Conservation (phyloP, 2,797 vertebrate species). For the Phoxinus dragarum region DNA sequence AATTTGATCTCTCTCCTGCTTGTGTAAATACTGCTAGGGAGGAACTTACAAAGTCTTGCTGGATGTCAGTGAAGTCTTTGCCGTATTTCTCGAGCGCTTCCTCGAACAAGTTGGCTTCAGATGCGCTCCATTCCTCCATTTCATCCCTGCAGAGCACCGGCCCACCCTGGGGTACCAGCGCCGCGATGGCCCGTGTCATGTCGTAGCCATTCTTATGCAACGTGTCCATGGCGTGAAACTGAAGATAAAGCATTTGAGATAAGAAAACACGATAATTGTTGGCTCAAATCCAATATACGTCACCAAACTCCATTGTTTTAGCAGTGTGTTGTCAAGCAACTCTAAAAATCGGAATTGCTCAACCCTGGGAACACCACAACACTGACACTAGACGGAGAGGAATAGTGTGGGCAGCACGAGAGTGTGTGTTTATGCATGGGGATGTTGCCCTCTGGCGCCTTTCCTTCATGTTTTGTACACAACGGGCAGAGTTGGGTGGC, state of each 20-base stretch:
- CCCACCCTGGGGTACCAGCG: constrained; percentile 95
- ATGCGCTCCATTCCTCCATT: constrained; percentile 98
- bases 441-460: constrained; percentile 15
- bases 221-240: constrained; percentile 99
- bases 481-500: constrained; percentile 20
- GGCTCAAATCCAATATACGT: background rate
- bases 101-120: constrained; percentile 95
- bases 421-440: constrained; percentile 44
- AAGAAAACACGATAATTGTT: background rate
- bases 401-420: constrained; percentile 10
- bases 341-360: background rate
- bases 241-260: background rate
- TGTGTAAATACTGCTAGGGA: background rate
- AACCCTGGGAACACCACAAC: constrained; percentile 5
- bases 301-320: constrained; percentile 5
- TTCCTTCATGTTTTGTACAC: constrained; percentile 49
- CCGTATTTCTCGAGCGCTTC: constrained; percentile 97
- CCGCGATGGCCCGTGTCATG: constrained; percentile 94
- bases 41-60: constrained; percentile 95
- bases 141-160: constrained; percentile 95
- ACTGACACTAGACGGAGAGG: background rate
- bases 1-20: background rate
- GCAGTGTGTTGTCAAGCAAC: background rate
- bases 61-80: constrained; percentile 97
- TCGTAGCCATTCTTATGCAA: constrained; percentile 91